Base-by-base conservation (phyloP, 2,797 vertebrate species). In the Xenopus petersii region DNA sequence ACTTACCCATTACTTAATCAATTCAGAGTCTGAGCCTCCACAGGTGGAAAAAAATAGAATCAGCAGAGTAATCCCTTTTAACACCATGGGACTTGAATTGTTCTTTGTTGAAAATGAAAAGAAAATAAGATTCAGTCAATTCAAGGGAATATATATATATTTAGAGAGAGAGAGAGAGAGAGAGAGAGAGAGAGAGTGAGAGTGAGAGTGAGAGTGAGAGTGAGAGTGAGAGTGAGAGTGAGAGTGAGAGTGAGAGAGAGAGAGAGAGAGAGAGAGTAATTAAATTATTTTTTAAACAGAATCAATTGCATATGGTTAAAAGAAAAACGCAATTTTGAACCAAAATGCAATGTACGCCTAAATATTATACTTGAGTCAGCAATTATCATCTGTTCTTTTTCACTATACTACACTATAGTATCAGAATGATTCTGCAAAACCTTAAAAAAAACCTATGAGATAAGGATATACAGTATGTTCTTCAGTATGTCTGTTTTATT, bases 1-100 rank as follows among this genome's bases (percentile, higher is more conserved):
- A 87, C 86, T 87, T 88, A 88, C 83, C 80, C 81, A 74, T 81
- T 79, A 82, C 81, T 84, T 86, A 82, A 83, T 86, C 79, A 73
- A 83, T 81, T 60, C 75, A 80, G 80, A 87, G 80, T 77, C 81
- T 85, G 67, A 81, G 71, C 66, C 85, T 79, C 84, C 82, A 80
- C 82, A 83, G 83, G 84, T 71, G 68, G 84, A 79, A 75, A 80
- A 84, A 71, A 70, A 74, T 30, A 73, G 71, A 87, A 83, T 79
- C 82, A 82, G 80, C 59, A 69, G 70, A 81, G 80, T 82, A 84
- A 84, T 81, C 80, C 75, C 84, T 80, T 80, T 80, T 74, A 77
- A 79, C 84, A 75, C 75, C 60, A 77, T 2, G 71, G 81, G 80
- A 81, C 72, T 58, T 59, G n/a, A 54, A 36, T 79, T 73, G 73